Conservation (phyloP, 2,888 invertebrate species). For the Gastrophysa polygoni region DNA sequence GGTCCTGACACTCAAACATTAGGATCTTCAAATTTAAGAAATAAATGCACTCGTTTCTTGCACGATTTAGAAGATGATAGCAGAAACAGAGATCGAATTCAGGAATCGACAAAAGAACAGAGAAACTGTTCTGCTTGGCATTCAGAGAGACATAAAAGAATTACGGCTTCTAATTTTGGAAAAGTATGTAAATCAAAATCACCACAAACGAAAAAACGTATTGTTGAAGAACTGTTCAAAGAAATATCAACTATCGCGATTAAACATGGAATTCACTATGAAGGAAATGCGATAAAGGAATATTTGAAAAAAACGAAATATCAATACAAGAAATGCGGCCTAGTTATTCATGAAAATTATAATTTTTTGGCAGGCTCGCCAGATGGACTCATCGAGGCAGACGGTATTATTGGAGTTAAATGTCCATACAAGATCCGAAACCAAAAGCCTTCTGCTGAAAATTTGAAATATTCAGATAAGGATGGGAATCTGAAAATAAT, state of each 20-base stretch:
- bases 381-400: conserved; percentile 1
- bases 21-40: too few species aligned
- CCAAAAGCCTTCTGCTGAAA: not conserved
- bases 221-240: not conserved
- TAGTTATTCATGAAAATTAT: not conserved
- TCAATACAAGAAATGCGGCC: not conserved
- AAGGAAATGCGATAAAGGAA: not conserved
- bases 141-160: too few species aligned
- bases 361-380: conserved; percentile 6
- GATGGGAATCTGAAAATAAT: not conserved
- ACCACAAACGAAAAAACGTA: too few species aligned
- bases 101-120: too few species aligned
- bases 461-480: not conserved
- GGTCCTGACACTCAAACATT: too few species aligned
- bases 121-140: too few species aligned
- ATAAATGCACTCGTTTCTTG: not conserved
- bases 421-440: conserved; percentile 1
- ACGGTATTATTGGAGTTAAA: conserved; percentile 5
- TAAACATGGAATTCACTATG: not conserved
- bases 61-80: conserved; percentile 6
- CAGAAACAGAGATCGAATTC: not conserved
- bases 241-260: not conserved
- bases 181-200: too few species aligned
- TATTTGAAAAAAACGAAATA: not conserved
- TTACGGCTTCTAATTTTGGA: too few species aligned